phyloP scores from a whole-genome alignment of 2,888 invertebrate species.

The Leucophenga montana region DNA sequence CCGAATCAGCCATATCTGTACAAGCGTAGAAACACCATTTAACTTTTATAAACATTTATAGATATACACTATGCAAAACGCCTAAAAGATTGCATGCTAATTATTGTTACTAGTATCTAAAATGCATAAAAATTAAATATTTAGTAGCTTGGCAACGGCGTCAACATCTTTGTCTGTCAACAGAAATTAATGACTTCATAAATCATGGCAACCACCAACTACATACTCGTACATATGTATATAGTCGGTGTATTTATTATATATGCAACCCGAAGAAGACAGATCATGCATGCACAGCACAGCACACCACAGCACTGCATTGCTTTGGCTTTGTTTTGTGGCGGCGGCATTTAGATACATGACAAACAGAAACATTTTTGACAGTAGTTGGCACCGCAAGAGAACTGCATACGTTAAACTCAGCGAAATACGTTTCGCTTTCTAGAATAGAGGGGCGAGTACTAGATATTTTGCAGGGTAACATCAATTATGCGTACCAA shows the following conservation, averaged over 20 bases:
- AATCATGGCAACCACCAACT: conserved; percentile 64
- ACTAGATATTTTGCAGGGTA: conserved; percentile 58
- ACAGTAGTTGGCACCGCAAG: not conserved
- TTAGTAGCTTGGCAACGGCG: conserved; percentile 57
- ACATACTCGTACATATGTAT: conserved; percentile 18
- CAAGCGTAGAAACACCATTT: no score
- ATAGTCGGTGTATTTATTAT: conserved; percentile 19
- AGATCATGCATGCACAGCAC: no score
- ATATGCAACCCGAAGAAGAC: not conserved
- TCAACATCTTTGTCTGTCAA: conserved; percentile 71
- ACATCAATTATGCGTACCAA: conserved; percentile 68
- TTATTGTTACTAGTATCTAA: conserved; percentile 46
- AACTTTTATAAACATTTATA: not conserved
- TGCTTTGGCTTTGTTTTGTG: not conserved
- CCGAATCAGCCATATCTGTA: no score
- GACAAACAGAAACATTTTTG: conserved; percentile 15
- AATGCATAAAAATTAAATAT: conserved; percentile 61
- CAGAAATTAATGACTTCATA: conserved; percentile 71
- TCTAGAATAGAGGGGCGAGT: conserved; percentile 48
- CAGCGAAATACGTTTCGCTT: conserved; percentile 55
- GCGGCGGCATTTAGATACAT: conserved; percentile 22
- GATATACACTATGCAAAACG: conserved; percentile 48
- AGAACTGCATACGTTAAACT: not conserved
- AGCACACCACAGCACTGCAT: no score
- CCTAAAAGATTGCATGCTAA: conserved; percentile 49